Percentiles rank a stretch among this genome's conserved stretches.
These are phyloP conservation scores for Meloidogyne exigua DNA, from an alignment of 1,140 invertebrate species.

Conservation along the genomic window DNA sequence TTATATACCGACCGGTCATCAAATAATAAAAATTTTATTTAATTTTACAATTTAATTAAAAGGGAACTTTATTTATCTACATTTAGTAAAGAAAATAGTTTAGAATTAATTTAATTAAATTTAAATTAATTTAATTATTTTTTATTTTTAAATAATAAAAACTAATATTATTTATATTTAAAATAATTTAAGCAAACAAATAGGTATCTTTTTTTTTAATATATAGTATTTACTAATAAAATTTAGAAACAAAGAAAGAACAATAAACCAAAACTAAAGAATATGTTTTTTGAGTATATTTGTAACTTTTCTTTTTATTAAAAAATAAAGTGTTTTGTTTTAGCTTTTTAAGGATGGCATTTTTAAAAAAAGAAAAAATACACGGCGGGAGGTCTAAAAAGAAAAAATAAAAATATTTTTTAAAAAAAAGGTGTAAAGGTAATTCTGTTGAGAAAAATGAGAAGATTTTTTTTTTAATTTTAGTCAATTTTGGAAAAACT, in stretches of 20 bases:
- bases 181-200: neutral
- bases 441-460: neutral
- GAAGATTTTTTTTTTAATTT: neutral
- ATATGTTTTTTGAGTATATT: too few species aligned
- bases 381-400: neutral
- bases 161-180: too few species aligned
- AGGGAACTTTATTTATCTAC: too few species aligned
- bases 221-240: neutral
- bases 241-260: neutral
- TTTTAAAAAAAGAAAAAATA: neutral
- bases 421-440: neutral
- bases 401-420: neutral
- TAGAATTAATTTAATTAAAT: too few species aligned
- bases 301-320: too few species aligned
- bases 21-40: too few species aligned
- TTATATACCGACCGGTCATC: too few species aligned
- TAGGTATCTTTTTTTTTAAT: neutral
- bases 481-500: neutral
- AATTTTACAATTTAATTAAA: slow-evolving; percentile 6
- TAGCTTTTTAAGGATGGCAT: neutral
- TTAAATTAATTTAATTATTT: too few species aligned
- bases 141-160: too few species aligned
- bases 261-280: too few species aligned
- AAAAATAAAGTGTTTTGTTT: neutral
- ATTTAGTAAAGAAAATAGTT: too few species aligned